Evolutionary conservation across 2,797 vertebrate species (phyloP).

Genomic region (Trichosurus vulpecula): DNA sequence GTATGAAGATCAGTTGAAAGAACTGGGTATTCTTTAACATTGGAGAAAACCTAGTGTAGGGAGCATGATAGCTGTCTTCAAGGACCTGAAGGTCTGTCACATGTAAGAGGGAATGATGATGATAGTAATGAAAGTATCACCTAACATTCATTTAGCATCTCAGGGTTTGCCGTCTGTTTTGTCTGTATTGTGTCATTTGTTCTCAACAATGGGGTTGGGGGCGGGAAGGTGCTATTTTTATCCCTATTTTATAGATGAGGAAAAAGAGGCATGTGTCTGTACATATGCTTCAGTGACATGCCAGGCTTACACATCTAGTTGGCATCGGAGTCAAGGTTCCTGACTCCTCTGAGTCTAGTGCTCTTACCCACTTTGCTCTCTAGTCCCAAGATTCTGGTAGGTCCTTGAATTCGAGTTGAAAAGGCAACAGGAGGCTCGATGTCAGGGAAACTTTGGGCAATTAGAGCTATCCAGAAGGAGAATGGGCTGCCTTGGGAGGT

Average conservation of each 20-base stretch:
- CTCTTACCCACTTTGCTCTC: background rate
- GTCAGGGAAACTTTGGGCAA: background rate
- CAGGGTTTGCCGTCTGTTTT: background rate
- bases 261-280: background rate
- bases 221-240: background rate
- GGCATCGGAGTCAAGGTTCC: background rate
- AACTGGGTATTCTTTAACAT: background rate
- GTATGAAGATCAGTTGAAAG: background rate
- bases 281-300: background rate
- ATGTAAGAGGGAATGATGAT: background rate
- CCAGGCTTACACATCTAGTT: background rate
- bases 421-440: background rate
- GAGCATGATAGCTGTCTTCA: background rate
- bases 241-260: background rate
- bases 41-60: background rate
- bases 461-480: background rate
- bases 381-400: background rate
- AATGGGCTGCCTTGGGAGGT: background rate
- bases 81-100: background rate
- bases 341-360: background rate
- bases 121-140: background rate
- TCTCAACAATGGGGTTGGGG: background rate
- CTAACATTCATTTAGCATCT: background rate
- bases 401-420: background rate
- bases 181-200: background rate